A percentile compares a stretch with the other conserved stretches of the same genome.
Evolutionary conservation across 2,797 vertebrate species (phyloP).

Genomic region (Myripristis jacobus): DNA sequence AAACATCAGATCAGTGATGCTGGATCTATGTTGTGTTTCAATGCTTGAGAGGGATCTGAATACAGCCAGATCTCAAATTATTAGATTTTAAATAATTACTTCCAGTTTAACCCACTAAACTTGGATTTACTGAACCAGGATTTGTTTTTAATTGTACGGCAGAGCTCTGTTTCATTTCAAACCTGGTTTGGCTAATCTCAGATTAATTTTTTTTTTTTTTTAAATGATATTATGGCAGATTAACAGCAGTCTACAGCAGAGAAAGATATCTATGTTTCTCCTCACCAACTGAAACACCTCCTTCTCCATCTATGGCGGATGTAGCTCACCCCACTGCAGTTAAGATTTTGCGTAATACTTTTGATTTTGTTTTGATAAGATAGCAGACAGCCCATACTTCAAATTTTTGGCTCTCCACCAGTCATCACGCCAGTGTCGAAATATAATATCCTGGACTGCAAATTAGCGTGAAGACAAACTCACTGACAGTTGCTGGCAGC

Average conservation of each 20-base stretch:
- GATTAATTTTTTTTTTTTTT: too few species aligned
- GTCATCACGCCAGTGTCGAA: slow-evolving; percentile 41
- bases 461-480: slow-evolving; percentile 63
- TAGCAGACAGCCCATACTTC: slow-evolving; percentile 29
- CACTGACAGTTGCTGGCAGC: slow-evolving; percentile 47
- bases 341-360: slow-evolving; percentile 8
- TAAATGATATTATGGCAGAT: background rate
- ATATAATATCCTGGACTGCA: slow-evolving; percentile 61
- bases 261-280: background rate
- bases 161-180: too few species aligned
- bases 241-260: background rate
- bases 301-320: too few species aligned
- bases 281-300: background rate
- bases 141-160: too few species aligned
- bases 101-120: too few species aligned
- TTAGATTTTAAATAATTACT: too few species aligned
- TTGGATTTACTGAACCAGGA: too few species aligned
- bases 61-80: too few species aligned
- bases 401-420: slow-evolving; percentile 33
- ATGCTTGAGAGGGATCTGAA: too few species aligned
- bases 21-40: too few species aligned
- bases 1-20: too few species aligned
- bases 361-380: slow-evolving; percentile 12
- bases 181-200: too few species aligned
- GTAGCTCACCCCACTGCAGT: slow-evolving; percentile 7